Base-by-base conservation (phyloP, 2,797 vertebrate genomes). In the Pseudochromis fuscus region DNA sequence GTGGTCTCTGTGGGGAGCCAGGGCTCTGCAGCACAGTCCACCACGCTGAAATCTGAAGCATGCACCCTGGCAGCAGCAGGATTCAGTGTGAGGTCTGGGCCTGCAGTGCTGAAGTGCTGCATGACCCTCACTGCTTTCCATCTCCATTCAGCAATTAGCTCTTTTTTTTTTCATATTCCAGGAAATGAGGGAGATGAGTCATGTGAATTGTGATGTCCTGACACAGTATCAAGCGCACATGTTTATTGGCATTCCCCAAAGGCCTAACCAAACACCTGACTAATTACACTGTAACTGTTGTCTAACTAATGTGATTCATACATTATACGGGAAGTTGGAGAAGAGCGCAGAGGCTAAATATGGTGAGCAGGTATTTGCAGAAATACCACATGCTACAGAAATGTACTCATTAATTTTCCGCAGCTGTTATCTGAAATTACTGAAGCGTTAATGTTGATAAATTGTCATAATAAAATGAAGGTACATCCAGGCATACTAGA, bases 1-100 rank as follows among this genome's bases (percentile, higher is more conserved):
- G 85, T 87, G 90, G 89, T 90, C 89, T 81, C 48, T 11, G 0
- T 37, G 45, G 72, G 58, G 4, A 74, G 79, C 72, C 72, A 60
- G 65, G 4, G 59, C 35, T 63, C 46, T 62, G 70, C 59, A 60
- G 68, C 11, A 16, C 35, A 37, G 60, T 31, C 68, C 62, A 66
- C 59, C 45, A 73, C 48, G 72, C 67, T 65, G 49, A 61, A 61
- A 77, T 66, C 2, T 33, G 35, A 75, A 44, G 33, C 53, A 60
- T 50, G 74, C 56, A 18, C 52, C 30, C 33, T 74, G 77, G 73
- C 76, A 75, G 71, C 10, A 35, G 72, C 37, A 37, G 45, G 21
- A 25, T 67, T 46, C 49, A n/a, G 48, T 68, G 63, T 65, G 62
- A 78, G 71, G 67, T 81, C 74, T 11, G 42, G 30, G 45, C 44